Conservation (phyloP, 1,140 invertebrate species). For the Hyposmocoma kahamanoa region DNA sequence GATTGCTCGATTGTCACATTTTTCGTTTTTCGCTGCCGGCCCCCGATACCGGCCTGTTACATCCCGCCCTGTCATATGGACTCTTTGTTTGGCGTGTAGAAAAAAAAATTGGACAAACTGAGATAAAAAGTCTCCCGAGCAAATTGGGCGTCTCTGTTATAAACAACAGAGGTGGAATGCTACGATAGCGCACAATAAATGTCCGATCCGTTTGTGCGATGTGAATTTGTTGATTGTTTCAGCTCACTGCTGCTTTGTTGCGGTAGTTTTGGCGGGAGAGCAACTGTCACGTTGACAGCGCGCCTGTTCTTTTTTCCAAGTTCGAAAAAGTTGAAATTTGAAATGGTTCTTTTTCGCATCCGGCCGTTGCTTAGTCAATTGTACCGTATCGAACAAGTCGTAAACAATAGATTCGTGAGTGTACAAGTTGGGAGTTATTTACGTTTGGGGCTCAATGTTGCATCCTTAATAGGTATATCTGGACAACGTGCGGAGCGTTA, state of each 20-base stretch:
- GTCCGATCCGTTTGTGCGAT: constrained; percentile 59
- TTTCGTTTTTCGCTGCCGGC: constrained; percentile 54
- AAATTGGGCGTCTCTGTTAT: constrained; percentile 70
- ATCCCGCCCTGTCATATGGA: constrained; percentile 66
- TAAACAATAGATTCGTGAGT: constrained; percentile 28
- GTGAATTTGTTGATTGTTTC: constrained; percentile 66
- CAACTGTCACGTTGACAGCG: constrained; percentile 38
- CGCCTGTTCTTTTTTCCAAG: constrained; percentile 29
- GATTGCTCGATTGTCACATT: constrained; percentile 54
- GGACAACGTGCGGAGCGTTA: constrained; percentile 58
- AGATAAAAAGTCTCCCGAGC: constrained; percentile 67
- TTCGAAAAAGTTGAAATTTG: no score
- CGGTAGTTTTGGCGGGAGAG: constrained; percentile 45
- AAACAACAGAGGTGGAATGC: constrained; percentile 69
- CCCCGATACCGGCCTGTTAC: constrained; percentile 48
- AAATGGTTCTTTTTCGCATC: no score
- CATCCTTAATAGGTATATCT: constrained; percentile 65
- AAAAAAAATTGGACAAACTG: constrained; percentile 43
- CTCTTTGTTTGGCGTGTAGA: constrained; percentile 57
- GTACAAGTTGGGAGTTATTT: constrained; percentile 41
- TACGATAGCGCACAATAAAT: constrained; percentile 68
- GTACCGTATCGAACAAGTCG: no score
- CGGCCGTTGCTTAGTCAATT: no score
- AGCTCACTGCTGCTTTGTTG: constrained; percentile 19
- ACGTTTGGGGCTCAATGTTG: constrained; percentile 31